Evolutionary conservation across 2,113 vertebrate species (phyloP).

Genomic region (Lathamus discolor): DNA sequence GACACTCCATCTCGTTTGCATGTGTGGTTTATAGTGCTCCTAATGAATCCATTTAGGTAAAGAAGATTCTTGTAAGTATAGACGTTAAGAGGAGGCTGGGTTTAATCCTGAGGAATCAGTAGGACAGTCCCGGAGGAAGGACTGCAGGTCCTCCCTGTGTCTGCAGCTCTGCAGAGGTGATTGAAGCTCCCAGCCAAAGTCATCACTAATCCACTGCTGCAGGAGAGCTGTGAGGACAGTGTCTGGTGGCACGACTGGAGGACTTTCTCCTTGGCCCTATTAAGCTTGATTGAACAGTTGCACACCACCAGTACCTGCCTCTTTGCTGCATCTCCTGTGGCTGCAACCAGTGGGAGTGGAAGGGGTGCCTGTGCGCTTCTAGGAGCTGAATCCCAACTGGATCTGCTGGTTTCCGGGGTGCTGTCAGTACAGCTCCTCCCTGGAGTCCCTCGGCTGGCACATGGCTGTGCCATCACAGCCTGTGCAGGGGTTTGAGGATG

Average conservation of each 20-base stretch:
- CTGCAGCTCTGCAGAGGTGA: constrained; percentile 30
- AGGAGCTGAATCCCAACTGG: background rate
- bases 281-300: background rate
- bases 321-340: background rate
- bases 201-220: background rate
- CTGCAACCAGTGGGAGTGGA: background rate
- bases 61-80: constrained; percentile 46
- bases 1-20: background rate
- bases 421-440: background rate
- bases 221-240: background rate
- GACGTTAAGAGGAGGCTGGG: background rate
- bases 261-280: constrained; percentile 42
- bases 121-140: background rate
- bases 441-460: background rate
- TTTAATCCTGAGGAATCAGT: constrained; percentile 52
- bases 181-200: constrained; percentile 33
- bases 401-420: background rate
- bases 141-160: background rate
- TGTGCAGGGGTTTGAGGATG: background rate
- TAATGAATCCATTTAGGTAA: constrained; percentile 60
- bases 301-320: background rate
- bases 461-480: rapidly evolving
- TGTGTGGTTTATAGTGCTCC: constrained; percentile 9
- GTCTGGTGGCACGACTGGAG: background rate
- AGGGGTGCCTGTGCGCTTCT: background rate